Percentiles rank a stretch among this genome's conserved stretches.
These are phyloP conservation scores for Coremacera marginata DNA, from an alignment of 2,888 invertebrate species.

Conservation along the genomic window DNA sequence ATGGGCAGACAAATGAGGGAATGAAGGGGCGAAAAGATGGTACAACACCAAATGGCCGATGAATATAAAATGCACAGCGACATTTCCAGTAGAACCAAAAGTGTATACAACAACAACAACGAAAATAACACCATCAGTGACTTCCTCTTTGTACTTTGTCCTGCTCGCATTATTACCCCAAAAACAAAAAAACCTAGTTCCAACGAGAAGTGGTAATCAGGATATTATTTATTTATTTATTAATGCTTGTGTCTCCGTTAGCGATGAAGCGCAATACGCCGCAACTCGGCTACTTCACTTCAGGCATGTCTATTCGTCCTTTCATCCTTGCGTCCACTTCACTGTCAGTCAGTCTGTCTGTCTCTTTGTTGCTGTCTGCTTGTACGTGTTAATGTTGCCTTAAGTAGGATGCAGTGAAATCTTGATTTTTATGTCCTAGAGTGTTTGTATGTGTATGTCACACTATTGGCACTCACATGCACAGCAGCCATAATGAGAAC, in stretches of 20 bases:
- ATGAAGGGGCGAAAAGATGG: not conserved
- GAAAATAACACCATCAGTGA: constrained; percentile 20
- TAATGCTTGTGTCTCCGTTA: constrained; percentile 26
- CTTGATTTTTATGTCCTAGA: constrained; percentile 16
- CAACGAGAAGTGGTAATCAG: constrained; percentile 27
- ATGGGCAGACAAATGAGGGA: not conserved
- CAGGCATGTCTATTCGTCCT: not conserved
- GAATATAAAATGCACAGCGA: constrained; percentile 16
- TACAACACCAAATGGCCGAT: constrained; percentile 9
- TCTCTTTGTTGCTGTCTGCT: not conserved
- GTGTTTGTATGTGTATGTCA: constrained; percentile 4
- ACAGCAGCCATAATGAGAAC: constrained; percentile 16
- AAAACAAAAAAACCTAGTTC: not conserved
- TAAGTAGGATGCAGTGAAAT: constrained; percentile 26
- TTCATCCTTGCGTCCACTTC: not conserved
- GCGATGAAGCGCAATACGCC: not conserved
- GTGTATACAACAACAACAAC: constrained; percentile 6
- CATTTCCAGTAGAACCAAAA: not conserved
- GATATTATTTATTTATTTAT: constrained; percentile 39
- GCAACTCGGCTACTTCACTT: not conserved
- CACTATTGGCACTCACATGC: constrained; percentile 38
- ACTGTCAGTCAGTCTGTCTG: not conserved
- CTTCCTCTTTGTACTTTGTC: constrained; percentile 2
- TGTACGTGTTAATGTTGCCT: constrained; percentile 17
- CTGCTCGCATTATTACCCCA: constrained; percentile 3